Base-by-base conservation (phyloP, 2,888 invertebrate species). In the Cephus runcator region DNA sequence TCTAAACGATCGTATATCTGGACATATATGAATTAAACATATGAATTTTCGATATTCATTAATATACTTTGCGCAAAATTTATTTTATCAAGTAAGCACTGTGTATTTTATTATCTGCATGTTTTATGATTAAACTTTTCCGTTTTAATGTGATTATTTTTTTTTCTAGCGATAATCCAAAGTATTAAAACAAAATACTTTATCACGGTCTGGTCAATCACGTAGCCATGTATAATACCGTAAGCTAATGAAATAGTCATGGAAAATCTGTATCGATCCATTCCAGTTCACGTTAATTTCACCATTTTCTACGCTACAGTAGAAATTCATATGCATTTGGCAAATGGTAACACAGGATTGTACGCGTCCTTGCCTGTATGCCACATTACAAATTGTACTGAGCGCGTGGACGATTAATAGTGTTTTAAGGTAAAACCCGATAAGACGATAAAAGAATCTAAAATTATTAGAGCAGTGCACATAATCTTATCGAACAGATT, bases 241-340 rank as follows among this genome's bases (percentile, higher is more conserved):
- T 56, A 56, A 56, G 56, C 56, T 23, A 79, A 86, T 87, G 81
- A 85, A 88, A 86, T 85, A 85, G 83, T 86, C 83, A 87, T 86
- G 77, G 77, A 75, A 85, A 88, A 88, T 88, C 85, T 85, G 83
- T 81, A 85, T 83, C 81, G 85, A 85, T 82, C 85, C 56, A 23
- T 56, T 23, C 56, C 9, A 56, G 23, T 1, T 56, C 23, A 56
- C 56, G 23, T 56, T 23, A 56, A 56, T 56, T 23, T 23, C 23
- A 56, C 23, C 23, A 56, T 56, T 56, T 56, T 23, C 15, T 56
- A 23, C 56, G 56, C 56, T 23, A 23, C 23, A 6, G 56, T 56
- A 56, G 9, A 56, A 56, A 56, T 56, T 56, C 56, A 23, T 56
- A 56, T 56, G 9, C 6, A 56, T 23, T 56, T 56, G 23, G 56